Base-by-base conservation (phyloP, 1,140 invertebrate species). In the Phenacoccus solenopsis region DNA sequence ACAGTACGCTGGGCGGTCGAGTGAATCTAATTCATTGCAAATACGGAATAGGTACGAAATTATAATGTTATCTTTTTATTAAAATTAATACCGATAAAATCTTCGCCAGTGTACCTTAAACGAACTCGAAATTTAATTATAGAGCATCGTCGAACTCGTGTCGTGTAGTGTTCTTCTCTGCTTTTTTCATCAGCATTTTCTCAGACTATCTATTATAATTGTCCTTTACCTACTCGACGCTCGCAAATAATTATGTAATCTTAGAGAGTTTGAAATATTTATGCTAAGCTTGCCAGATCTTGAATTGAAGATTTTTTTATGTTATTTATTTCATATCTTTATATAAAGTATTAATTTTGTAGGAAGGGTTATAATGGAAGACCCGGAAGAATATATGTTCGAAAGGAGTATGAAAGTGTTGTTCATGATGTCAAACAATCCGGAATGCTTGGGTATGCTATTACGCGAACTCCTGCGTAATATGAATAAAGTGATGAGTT, bases 381-480 rank as follows among this genome's bases (percentile, higher is more conserved):
- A 38, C 12, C 13, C 68, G 0, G 56, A 28, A 16, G 21, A 68
- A 12, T 71, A 71, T 25, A 80, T 83, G 30, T 80, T 80, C 0
- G 82, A 83, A 74, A 75, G 78, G 12, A 80, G 80, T 13, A 77
- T 85, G 28, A 75, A 78, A 27, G 79, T 82, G 0, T 75, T 85
- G 28, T 79, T 79, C 64, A 81, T 82, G 70, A 82, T 87, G 78
- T 82, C 84, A 3, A 74, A 75, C 25, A 87, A 86, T 75, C 78
- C 81, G n/a, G 86, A 87, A 76, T 86, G 85, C 72, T 76, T 86
- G 10, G 81, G 83, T 4, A 78, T 79, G 16, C 78, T 87, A 56
- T 76, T 86, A 68, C 78, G 80, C 21, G 80, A 80, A 9, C 76
- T 85, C 20, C 76, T 81, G 0, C 75, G 76, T 9, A 81, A 82